A percentile compares a stretch with the other conserved stretches of the same genome.
Evolutionary conservation across 1,140 invertebrate species (phyloP).

Genomic region (Trichonephila inaurata): DNA sequence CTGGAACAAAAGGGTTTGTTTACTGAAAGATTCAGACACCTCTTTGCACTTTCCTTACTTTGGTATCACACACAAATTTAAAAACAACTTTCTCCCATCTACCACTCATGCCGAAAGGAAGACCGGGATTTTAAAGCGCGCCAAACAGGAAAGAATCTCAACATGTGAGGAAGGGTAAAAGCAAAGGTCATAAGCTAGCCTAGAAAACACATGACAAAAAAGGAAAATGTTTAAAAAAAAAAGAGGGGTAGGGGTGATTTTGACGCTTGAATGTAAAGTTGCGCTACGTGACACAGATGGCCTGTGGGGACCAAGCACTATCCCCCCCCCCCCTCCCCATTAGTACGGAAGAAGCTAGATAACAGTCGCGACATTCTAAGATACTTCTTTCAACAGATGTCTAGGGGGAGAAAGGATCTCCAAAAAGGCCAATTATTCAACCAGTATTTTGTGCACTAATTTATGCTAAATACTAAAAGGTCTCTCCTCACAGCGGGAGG

Average conservation of each 20-base stretch:
- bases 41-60: not conserved
- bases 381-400: constrained; percentile 68
- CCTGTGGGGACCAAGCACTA: not conserved
- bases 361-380: constrained; percentile 37
- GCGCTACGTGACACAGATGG: constrained; percentile 45
- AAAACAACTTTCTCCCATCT: constrained; percentile 11
- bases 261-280: constrained; percentile 10
- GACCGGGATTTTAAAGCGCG: not conserved
- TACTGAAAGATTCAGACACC: too few relatives aligned
- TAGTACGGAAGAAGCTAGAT: constrained; percentile 44
- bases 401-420: not conserved
- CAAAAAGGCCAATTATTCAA: constrained; percentile 45
- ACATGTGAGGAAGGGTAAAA: constrained; percentile 40
- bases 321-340: not conserved
- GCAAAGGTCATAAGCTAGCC: constrained; percentile 56
- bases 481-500: not conserved
- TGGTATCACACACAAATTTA: constrained; percentile 5
- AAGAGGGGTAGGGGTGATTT: not conserved
- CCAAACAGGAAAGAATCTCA: constrained; percentile 28
- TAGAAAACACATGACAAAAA: not conserved
- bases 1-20: not conserved
- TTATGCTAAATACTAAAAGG: constrained; percentile 20
- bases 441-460: constrained; percentile 15
- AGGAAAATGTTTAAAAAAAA: not conserved
- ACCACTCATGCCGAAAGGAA: not conserved